Base-by-base conservation (phyloP, 2,888 invertebrate genomes). In the Drosophila eohydei region DNA sequence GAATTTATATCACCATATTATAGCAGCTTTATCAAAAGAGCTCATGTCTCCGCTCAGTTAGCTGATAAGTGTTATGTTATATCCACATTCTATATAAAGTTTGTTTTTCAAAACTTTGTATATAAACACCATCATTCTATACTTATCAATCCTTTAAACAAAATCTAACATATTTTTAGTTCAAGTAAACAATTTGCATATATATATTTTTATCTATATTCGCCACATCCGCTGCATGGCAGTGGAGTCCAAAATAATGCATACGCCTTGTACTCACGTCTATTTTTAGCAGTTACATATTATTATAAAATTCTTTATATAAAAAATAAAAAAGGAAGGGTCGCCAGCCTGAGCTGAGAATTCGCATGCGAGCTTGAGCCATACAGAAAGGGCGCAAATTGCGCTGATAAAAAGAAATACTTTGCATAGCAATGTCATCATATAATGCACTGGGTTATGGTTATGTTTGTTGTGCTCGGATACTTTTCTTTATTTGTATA, bases 351-450 rank as follows among this genome's bases (percentile, higher is more conserved):
- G 59, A 44, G 32, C 50, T 62, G 36, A 52, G 70, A 76, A 68
- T 69, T 65, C 58, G 68, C 81, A 61, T 77, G 57, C 46, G 75
- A 70, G 67, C 78, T 80, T 68, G 64, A 80, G 68, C 50, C 63
- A 63, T 65, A 38, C n/a, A 62, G 60, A 74, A 71, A 66, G 65
- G 62, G 63, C 71, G n/a, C 34, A 51, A 71, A 63, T 64, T 67
- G n/a, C 7, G 58, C 63, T 76, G 67, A 80, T 68, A 71, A 70
- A 58, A 43, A 32, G 54, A 40, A 72, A 57, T 68, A 52, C 65
- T 43, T 58, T 52, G 54, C 65, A 62, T 62, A 28, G 76, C 71
- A 65, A 57, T 71, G 72, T 60, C 59, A 50, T 61, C 62, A 56
- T 28, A 34, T n/a, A 54, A 44, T 40, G 32, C 50, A 40, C n/a